Evolutionary conservation across 2,888 invertebrate genomes (phyloP).

Genomic region (Tipula helvola): DNA sequence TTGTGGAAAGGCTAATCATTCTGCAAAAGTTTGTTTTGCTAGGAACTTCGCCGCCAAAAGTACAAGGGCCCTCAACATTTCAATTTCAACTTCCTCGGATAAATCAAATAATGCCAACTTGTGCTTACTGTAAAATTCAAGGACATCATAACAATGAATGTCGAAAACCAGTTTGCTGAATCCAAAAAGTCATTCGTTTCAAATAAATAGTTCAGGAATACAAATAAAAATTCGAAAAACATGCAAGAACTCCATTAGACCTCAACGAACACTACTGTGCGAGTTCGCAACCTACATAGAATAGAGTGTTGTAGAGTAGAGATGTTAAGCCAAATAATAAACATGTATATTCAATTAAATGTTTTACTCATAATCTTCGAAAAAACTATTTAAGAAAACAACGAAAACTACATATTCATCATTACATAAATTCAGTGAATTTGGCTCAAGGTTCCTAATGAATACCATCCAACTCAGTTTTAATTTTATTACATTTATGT

Average conservation of each 20-base stretch:
- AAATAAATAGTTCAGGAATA: neutral
- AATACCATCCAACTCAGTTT: neutral
- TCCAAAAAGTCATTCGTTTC: neutral
- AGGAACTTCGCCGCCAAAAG: neutral
- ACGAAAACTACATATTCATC: neutral
- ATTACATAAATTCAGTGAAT: no score
- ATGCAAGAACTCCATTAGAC: neutral
- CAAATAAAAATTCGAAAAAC: neutral
- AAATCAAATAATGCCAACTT: neutral
- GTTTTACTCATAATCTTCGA: neutral
- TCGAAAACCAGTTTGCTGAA: neutral
- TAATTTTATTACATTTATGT: neutral
- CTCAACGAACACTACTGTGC: neutral
- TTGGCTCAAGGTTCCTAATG: neutral
- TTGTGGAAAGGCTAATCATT: neutral
- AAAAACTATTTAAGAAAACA: neutral
- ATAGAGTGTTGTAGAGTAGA: neutral
- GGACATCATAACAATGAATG: neutral
- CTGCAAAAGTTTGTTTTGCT: neutral
- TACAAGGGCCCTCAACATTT: neutral
- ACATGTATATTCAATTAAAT: neutral
- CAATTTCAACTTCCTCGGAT: neutral
- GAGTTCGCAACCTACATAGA: neutral
- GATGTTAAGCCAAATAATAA: neutral
- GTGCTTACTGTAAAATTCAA: neutral